These are phyloP conservation scores for Ephestia elutella DNA, from an alignment of 1,140 invertebrate species.

Conservation along the genomic window DNA sequence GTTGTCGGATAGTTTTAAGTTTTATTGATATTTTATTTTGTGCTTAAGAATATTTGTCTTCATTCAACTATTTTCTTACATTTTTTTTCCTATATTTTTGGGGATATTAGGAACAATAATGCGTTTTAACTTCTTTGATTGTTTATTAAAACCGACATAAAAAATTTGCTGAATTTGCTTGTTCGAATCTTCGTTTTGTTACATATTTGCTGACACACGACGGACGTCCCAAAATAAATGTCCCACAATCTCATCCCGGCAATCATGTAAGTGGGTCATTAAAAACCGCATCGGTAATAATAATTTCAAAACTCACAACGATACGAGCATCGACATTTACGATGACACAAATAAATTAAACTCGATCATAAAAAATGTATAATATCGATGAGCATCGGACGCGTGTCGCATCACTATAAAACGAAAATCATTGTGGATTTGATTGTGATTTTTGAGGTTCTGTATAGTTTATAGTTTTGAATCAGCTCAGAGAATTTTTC, in stretches of 20 bases:
- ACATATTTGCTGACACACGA: neutral
- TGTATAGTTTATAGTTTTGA: neutral
- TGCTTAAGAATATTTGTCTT: too few species aligned
- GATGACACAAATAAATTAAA: conserved; percentile 63
- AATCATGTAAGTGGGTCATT: conserved; percentile 57
- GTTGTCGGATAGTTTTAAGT: neutral
- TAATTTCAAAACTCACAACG: conserved; percentile 48
- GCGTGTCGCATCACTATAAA: conserved; percentile 60
- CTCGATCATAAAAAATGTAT: conserved; percentile 47
- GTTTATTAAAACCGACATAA: too few species aligned
- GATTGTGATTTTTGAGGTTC: conserved; percentile 13
- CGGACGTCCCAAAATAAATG: conserved; percentile 1
- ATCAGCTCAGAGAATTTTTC: too few species aligned
- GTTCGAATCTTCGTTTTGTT: neutral
- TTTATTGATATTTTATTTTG: neutral
- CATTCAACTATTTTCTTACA: too few species aligned
- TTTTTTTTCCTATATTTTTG: too few species aligned
- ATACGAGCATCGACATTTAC: conserved; percentile 58
- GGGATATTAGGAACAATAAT: too few species aligned
- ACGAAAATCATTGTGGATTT: conserved; percentile 21
- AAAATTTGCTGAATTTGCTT: too few species aligned
- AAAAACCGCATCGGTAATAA: conserved; percentile 56
- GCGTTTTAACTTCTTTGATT: too few species aligned
- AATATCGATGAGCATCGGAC: conserved; percentile 58
- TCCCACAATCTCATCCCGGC: conserved; percentile 16